Evolutionary conservation across 2,113 vertebrate genomes (phyloP), one percentile per base, ranked within the genome.

Genomic region (Pluvianellus socialis): DNA sequence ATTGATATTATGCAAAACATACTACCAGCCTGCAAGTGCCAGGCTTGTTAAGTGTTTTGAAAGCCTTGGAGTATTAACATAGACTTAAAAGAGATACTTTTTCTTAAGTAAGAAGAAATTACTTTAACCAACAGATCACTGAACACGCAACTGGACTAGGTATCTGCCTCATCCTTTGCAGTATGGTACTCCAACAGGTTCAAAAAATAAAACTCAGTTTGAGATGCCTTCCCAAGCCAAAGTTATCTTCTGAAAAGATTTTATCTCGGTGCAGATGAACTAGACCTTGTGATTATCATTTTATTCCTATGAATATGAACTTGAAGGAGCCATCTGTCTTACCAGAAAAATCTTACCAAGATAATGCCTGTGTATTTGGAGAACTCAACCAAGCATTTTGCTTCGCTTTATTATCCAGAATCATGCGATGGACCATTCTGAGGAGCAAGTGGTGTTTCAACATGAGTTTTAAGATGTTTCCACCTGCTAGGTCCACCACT

Each of bases 1-100:
- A 92, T 40, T 88, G 93, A 75, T 90, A 96, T 40, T 86, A 90
- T 89, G 79, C 79, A 95, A 97, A 96, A 82, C 38, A 42, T 23
- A 58, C 52, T 42, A 67, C 62, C 45, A 88, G 82, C 23, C 67
- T 83, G 71, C 84, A 96, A 94, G 87, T 42, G 56, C 44, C 63
- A 89, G 84, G 62, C 50, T 91, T 84, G 50, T 68, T 79, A 94
- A 87, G 32, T 53, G 77, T 71, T 89, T 74, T 75, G 84, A 94
- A 86, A 88, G 70, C 65, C 68, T 44, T 49, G 27, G 50, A 86
- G 33, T 86, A 67, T 67, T 93, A 94, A 86, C 61, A 77, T 17
- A 91, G 70, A 70, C 55, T 66, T 91, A 66, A 58, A 90, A 96
- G 53, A 86, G 6, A 32, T 22, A 38, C 9, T 81, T 82, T 70